Base-by-base conservation (phyloP, 2,113 vertebrate species). In the Silurus meridionalis region DNA sequence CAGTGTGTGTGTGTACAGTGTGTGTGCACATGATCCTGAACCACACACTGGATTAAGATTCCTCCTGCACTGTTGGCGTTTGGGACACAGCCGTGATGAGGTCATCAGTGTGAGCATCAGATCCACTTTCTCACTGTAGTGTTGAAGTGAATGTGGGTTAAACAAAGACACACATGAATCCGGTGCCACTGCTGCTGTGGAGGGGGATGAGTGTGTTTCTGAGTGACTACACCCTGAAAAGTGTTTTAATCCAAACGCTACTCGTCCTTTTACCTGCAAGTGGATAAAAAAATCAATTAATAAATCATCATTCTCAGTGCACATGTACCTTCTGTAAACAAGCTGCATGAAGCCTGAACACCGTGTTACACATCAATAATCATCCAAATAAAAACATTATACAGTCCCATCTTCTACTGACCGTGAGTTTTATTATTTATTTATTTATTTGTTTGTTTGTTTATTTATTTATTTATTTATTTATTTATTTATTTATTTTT, bases 301-400 rank as follows among this genome's bases (percentile, higher is more conserved):
- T 37, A 37, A 37, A 37, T 37, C 37, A 37, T 28, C 84, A 85
- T 58, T 37, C 50, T 25, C 48, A 81, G 21, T 72, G 57, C 85
- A 88, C 82, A 52, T 77, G 50, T 83, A 37, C 28, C 77, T 66
- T 50, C 87, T 82, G 78, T 83, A 85, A 58, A 80, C 53, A 74
- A 85, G 64, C 82, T 83, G 85, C 74, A 88, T 88, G 85, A 83
- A 80, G 88, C 83, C 85, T 89, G 86, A 87, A 66, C 25, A 61
- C 84, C 72, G 64, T 87, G 83, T 78, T 83, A 83, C 37, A 28
- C 46, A 86, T 75, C 25, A 78, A 77, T 79, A 85, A 77, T 46
- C 0, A 57, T 28, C 21, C 78, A 84, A 53, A 61, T 50, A 66
- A 55, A 64, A 85, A 63, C 1, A 75, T 15, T 53, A 50, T 10